Percentiles rank a stretch among this genome's conserved stretches.
Evolutionary conservation across 2,113 vertebrate genomes (phyloP).

Genomic region (Perccottus glenii): DNA sequence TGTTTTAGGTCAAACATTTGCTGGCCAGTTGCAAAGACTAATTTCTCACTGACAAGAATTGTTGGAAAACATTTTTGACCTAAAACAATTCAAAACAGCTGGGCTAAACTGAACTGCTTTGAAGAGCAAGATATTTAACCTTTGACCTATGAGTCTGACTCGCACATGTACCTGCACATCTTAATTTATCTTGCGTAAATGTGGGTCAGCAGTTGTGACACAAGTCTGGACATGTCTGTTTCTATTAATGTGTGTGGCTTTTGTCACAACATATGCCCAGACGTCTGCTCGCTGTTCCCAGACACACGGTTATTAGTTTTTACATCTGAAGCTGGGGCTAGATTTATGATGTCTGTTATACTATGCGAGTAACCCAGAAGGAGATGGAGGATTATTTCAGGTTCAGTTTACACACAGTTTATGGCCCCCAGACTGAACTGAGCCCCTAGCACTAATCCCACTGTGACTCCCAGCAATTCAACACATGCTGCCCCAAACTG

Average conservation of each 20-base stretch:
- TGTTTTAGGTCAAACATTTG: constrained; percentile 62
- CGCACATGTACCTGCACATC: constrained; percentile 6
- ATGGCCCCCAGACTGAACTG: constrained; percentile 39
- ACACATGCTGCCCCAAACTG: constrained; percentile 19
- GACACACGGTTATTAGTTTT: constrained; percentile 20
- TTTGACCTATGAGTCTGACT: constrained; percentile 42
- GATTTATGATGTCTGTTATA: constrained; percentile 64
- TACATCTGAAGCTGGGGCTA: constrained; percentile 16
- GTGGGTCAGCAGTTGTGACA: constrained; percentile 4
- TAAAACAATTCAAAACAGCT: constrained; percentile 58
- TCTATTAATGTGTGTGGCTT: constrained; percentile 51
- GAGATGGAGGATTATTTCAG: constrained; percentile 57
- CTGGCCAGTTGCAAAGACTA: constrained; percentile 43
- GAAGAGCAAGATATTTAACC: constrained; percentile 53
- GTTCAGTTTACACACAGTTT: constrained; percentile 65
- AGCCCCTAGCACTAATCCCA: constrained; percentile 47
- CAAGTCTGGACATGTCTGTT: constrained; percentile 23
- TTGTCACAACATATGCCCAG: constrained; percentile 39
- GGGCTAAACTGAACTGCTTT: constrained; percentile 32
- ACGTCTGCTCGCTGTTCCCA: constrained; percentile 40
- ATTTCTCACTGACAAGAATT: constrained; percentile 58
- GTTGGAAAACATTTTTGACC: constrained; percentile 50
- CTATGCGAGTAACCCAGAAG: constrained; percentile 38
- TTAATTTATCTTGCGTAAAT: constrained; percentile 7
- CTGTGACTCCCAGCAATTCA: constrained; percentile 34